phyloP scores from a whole-genome alignment of 1,140 invertebrate genomes.

The Luehdorfia chinensis region DNA sequence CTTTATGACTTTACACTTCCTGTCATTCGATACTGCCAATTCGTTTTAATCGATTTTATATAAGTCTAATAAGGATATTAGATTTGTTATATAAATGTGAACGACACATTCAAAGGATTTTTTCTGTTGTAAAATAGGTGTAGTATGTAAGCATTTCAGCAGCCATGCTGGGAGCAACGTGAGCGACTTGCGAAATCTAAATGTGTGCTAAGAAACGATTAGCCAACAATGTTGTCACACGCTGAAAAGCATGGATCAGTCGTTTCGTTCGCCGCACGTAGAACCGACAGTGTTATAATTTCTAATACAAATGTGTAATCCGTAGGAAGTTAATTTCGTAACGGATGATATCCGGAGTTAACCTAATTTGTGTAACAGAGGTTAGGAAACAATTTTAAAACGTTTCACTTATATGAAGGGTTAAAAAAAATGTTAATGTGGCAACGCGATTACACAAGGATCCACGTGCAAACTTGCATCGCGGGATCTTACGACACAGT shows the following conservation, averaged over 20 bases:
- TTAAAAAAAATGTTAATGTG: slow-evolving; percentile 51
- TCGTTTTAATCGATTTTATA: slow-evolving; percentile 6
- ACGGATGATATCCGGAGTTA: slow-evolving; percentile 47
- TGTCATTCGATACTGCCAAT: slow-evolving; percentile 27
- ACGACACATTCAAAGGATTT: slow-evolving; percentile 35
- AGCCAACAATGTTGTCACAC: slow-evolving; percentile 25
- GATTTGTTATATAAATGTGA: slow-evolving; percentile 37
- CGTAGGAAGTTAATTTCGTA: slow-evolving; percentile 40
- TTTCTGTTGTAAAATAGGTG: slow-evolving; percentile 28
- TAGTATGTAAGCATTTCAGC: slow-evolving; percentile 19
- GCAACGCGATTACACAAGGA: slow-evolving; percentile 63
- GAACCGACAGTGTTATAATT: not conserved
- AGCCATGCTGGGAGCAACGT: slow-evolving; percentile 47
- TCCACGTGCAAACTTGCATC: slow-evolving; percentile 56
- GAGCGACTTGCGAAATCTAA: slow-evolving; percentile 48
- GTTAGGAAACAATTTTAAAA: slow-evolving; percentile 43
- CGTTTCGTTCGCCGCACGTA: not conserved
- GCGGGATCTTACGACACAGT: slow-evolving; percentile 59
- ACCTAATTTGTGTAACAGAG: slow-evolving; percentile 42
- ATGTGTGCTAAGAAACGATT: slow-evolving; percentile 34
- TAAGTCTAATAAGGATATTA: slow-evolving; percentile 24
- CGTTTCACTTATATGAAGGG: slow-evolving; percentile 39
- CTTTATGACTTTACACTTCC: slow-evolving; percentile 38
- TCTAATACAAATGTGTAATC: slow-evolving; percentile 19
- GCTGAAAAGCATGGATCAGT: slow-evolving; percentile 23